These are phyloP conservation scores for Nothobranchius kuhntae DNA, from an alignment of 2,113 vertebrate genomes.

Conservation along the genomic window DNA sequence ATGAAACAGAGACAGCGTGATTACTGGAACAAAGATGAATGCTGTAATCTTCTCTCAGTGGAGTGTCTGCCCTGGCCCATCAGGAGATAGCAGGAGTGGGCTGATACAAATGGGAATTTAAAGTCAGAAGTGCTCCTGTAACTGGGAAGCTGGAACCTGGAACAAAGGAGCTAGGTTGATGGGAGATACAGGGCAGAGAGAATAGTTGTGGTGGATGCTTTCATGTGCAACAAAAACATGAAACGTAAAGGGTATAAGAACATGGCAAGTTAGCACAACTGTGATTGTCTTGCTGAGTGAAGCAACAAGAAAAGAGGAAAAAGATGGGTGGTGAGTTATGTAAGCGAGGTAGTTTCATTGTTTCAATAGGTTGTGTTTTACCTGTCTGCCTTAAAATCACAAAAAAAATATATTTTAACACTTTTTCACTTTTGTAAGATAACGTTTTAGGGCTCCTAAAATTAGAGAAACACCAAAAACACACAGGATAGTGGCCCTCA, in stretches of 20 bases:
- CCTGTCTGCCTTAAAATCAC: no score
- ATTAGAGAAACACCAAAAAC: no score
- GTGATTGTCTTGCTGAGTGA: no score
- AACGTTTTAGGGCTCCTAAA: no score
- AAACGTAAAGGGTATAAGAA: no score
- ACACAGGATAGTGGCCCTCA: no score
- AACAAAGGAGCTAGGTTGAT: slow-evolving; percentile 40
- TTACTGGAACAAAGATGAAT: slow-evolving; percentile 64
- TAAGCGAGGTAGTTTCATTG: background rate
- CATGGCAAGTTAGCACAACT: no score
- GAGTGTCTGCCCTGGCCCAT: slow-evolving; percentile 43
- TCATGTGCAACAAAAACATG: background rate
- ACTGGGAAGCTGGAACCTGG: slow-evolving; percentile 27
- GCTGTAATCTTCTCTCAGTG: slow-evolving; percentile 61
- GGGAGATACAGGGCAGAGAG: slow-evolving; percentile 39
- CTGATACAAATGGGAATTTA: slow-evolving; percentile 32
- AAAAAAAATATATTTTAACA: no score
- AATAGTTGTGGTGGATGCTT: slow-evolving; percentile 14
- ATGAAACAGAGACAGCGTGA: slow-evolving; percentile 58
- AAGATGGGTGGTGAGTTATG: background rate
- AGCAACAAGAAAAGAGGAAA: background rate
- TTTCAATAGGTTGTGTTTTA: no score
- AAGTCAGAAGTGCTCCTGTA: slow-evolving; percentile 27
- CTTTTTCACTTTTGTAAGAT: no score
- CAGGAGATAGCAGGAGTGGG: slow-evolving; percentile 42